Evolutionary conservation across 2,797 vertebrate genomes (phyloP).

Genomic region (Poeciliopsis presidionis): DNA sequence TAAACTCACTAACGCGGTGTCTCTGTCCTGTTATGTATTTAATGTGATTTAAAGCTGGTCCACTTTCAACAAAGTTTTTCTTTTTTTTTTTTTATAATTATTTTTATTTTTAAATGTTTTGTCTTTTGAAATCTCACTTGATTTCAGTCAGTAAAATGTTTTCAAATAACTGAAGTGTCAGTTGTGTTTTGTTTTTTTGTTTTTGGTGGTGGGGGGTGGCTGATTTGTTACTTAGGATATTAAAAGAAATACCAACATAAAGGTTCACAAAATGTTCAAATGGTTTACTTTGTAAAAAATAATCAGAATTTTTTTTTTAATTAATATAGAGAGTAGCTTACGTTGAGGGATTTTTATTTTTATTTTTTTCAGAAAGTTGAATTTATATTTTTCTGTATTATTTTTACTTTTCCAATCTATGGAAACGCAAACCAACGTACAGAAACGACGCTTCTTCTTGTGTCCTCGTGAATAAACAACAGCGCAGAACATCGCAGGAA

Average conservation of each 20-base stretch:
- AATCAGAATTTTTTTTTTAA: neutral
- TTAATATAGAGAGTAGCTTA: too few species aligned
- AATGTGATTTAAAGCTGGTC: neutral
- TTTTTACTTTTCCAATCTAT: too few species aligned
- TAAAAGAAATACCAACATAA: neutral
- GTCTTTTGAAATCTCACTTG: neutral
- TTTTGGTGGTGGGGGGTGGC: too few species aligned
- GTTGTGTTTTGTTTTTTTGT: too few species aligned
- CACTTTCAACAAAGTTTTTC: neutral
- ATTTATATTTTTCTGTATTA: neutral
- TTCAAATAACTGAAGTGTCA: slow-evolving; percentile 39
- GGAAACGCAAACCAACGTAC: neutral
- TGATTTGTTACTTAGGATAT: neutral
- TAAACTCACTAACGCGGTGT: neutral
- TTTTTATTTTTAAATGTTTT: neutral
- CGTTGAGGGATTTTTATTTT: neutral
- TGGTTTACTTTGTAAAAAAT: neutral
- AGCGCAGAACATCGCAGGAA: neutral
- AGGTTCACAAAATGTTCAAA: neutral
- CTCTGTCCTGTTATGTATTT: neutral
- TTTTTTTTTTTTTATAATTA: too few species aligned
- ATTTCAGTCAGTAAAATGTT: slow-evolving; percentile 46
- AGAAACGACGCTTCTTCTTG: neutral
- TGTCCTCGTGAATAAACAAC: neutral
- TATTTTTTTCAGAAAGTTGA: neutral